Evolutionary conservation across 37 sponge, comb jelly and placozoan species (phyloP).

Genomic region (Eunapius fragilis): DNA sequence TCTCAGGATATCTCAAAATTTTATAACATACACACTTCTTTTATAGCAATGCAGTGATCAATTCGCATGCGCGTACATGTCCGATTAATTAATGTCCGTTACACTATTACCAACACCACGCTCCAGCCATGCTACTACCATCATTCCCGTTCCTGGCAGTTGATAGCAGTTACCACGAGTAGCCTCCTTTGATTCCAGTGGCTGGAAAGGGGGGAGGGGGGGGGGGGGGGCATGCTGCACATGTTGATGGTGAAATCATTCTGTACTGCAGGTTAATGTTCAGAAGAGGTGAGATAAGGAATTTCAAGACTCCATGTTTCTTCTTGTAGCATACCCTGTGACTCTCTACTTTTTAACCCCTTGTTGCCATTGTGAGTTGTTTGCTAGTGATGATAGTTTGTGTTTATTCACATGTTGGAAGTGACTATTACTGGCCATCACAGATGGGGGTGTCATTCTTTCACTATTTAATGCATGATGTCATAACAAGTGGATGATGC

Average conservation of each 20-base stretch:
- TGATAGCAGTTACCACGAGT: not conserved
- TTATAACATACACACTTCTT: too few relatives aligned
- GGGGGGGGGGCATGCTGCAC: not conserved
- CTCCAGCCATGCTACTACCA: not conserved
- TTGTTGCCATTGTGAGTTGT: too few relatives aligned
- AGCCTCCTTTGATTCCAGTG: not conserved
- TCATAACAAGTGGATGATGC: too few relatives aligned
- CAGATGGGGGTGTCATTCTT: too few relatives aligned
- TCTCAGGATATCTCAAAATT: too few relatives aligned
- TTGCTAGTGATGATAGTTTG: too few relatives aligned
- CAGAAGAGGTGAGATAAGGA: conserved; percentile 57
- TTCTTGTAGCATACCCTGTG: not conserved
- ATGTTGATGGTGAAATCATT: not conserved
- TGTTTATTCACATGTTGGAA: too few relatives aligned
- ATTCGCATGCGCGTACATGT: too few relatives aligned
- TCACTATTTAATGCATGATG: too few relatives aligned
- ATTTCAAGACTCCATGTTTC: conserved; percentile 36
- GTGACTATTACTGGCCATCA: too few relatives aligned
- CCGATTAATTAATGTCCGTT: not conserved
- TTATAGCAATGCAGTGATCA: too few relatives aligned
- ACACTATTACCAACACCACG: not conserved
- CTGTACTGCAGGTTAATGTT: conserved; percentile 19
- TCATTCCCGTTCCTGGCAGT: not conserved
- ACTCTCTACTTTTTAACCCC: too few relatives aligned
- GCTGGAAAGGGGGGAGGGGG: not conserved